Base-by-base conservation (phyloP, 2,113 vertebrate species). In the Callionymus lyra region DNA sequence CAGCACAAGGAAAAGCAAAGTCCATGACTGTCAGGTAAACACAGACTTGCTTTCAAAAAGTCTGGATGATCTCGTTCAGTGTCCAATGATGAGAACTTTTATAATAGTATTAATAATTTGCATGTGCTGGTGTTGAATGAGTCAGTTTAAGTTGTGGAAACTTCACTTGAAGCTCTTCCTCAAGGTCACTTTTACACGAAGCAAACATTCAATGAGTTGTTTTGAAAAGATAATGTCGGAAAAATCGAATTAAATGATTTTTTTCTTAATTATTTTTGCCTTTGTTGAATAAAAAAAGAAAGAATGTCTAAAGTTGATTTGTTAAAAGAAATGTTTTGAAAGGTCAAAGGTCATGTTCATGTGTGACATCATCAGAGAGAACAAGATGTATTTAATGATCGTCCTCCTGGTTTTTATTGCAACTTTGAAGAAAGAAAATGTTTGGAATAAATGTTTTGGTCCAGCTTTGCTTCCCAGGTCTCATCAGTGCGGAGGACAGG, bases 381-480 rank as follows among this genome's bases (percentile, higher is more conserved):
- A 15, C n/a, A n/a, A 2, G 5, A 4, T 6, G 35, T 17, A 12
- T 39, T 13, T n/a, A n/a, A n/a, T n/a, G n/a, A n/a, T n/a, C n/a
- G n/a, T n/a, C n/a, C n/a, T n/a, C n/a, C n/a, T n/a, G n/a, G n/a
- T n/a, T n/a, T n/a, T n/a, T n/a, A n/a, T n/a, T n/a, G n/a, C n/a
- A n/a, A n/a, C n/a, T n/a, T n/a, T n/a, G n/a, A n/a, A n/a, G n/a
- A n/a, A n/a, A n/a, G n/a, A n/a, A n/a, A n/a, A n/a, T n/a, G n/a
- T n/a, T n/a, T n/a, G n/a, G n/a, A n/a, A n/a, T n/a, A n/a, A n/a
- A n/a, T n/a, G n/a, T 41, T 3, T 6, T 34, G 21, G 18, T 53
- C 51, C 38, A 93, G 91, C 70, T 70, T 19, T 93, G 91, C 59
- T 85, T 84, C 10, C 39, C 43, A 9, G 90, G 90, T 36, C 75